Base-by-base conservation (phyloP, 2,797 vertebrate genomes). In the Falco cherrug region DNA sequence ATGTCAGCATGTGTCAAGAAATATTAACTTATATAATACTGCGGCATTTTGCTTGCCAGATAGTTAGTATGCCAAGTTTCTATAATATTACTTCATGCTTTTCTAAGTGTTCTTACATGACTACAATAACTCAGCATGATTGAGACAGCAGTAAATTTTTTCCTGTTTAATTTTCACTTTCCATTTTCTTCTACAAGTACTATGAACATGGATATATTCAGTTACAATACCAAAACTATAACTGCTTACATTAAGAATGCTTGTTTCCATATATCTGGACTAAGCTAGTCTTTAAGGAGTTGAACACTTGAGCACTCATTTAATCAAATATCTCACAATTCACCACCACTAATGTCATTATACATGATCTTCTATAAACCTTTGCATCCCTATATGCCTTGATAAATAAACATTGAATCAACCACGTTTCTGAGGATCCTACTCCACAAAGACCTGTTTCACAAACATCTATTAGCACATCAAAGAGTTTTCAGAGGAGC, bases 151-250 rank as follows among this genome's bases (percentile, higher is more conserved):
- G 56, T 95, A 96, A 87, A 70, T 95, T 82, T 92, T 74, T 84
- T 87, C 78, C 87, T 77, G 56, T 82, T 97, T 79, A 94, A 95
- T 95, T 90, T 93, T 93, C 85, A 76, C 90, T 96, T 95, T 86
- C 45, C 41, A 60, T 82, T 87, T 88, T 76, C 67, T 74, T 82
- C 83, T 74, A 88, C 12, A 18, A 31, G 63, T 67, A 26, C 64
- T 70, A 74, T 2, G 31, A 79, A 74, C 26, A 19, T 5, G 19
- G 57, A 59, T 81, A 69, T 71, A 73, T 73, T 82, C 73, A 22
- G 79, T 84, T 91, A 91, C 47, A 90, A 37, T 6, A 73, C 35
- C 43, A 75, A 90, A 94, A 22, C 33, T 73, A 9, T 54, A 91
- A 90, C 26, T 48, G 60, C 57, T 92, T 75, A 67, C 12, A 22